A percentile compares a stretch with the other conserved stretches of the same genome.
These are phyloP conservation scores for Etheostoma spectabile DNA, from an alignment of 2,113 vertebrate species.

Conservation along the genomic window DNA sequence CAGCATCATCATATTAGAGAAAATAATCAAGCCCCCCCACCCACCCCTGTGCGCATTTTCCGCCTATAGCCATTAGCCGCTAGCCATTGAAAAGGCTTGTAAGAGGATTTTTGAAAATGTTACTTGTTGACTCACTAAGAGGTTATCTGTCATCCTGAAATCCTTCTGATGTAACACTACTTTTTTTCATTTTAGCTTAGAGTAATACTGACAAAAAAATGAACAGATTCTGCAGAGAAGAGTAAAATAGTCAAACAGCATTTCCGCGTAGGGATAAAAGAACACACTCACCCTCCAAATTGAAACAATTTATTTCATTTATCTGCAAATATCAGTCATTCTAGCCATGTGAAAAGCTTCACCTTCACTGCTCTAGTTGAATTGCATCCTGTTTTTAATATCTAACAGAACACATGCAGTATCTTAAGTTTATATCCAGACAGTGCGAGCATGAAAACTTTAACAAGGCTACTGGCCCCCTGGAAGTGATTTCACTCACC, in stretches of 20 bases:
- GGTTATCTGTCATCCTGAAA: conserved; percentile 68
- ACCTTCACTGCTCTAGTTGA: background rate
- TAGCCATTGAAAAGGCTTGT: conserved; percentile 24
- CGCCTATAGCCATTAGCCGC: too few relatives aligned
- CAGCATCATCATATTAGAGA: too few relatives aligned
- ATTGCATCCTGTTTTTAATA: background rate
- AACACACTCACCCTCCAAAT: background rate
- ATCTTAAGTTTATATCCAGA: conserved; percentile 18
- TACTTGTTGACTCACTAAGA: conserved; percentile 70
- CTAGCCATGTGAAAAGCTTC: conserved; percentile 1
- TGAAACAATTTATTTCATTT: conserved; percentile 46
- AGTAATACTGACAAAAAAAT: conserved; percentile 24
- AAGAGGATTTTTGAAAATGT: conserved; percentile 73
- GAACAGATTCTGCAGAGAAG: background rate
- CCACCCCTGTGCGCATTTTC: too few relatives aligned
- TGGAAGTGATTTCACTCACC: conserved; percentile 36
- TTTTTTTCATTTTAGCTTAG: conserved; percentile 49
- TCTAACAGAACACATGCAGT: background rate
- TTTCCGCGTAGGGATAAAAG: conserved; percentile 7
- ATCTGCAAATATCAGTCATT: conserved; percentile 1
- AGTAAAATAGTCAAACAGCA: background rate
- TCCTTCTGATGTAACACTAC: conserved; percentile 73
- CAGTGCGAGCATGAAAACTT: background rate
- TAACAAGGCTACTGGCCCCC: conserved; percentile 18
- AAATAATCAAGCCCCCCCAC: too few relatives aligned